Evolutionary conservation across 2,797 vertebrate genomes (phyloP).

Genomic region (Enoplosus armatus): DNA sequence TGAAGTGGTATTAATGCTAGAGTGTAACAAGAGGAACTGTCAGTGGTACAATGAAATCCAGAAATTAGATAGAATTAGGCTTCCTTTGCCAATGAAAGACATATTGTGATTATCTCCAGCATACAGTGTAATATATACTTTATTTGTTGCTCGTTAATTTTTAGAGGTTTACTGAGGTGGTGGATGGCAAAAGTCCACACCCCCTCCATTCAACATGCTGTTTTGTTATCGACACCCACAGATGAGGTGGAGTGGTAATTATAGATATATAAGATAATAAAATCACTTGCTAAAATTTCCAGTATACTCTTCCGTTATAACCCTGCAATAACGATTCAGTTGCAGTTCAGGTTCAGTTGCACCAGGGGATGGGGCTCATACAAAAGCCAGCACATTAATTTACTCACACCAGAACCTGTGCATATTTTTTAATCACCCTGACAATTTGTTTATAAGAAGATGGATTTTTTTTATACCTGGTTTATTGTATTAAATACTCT

Average conservation of each 20-base stretch:
- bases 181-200: background rate
- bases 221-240: constrained; percentile 34
- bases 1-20: too few species aligned
- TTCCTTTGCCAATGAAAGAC: background rate
- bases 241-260: constrained; percentile 21
- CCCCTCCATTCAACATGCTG: constrained; percentile 2
- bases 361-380: background rate
- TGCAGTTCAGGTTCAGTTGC: background rate
- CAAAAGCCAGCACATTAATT: constrained; percentile 27
- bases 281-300: constrained; percentile 40
- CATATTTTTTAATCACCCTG: constrained; percentile 4
- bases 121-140: too few species aligned
- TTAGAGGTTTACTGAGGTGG: too few species aligned
- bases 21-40: background rate
- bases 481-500: constrained; percentile 9
- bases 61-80: constrained; percentile 15
- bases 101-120: too few species aligned
- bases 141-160: too few species aligned
- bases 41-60: constrained; percentile 2
- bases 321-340: constrained; percentile 20
- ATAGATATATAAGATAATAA: constrained; percentile 54
- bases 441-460: constrained; percentile 19
- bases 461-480: constrained; percentile 22
- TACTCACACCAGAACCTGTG: background rate
- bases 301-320: constrained; percentile 6